Evolutionary conservation across 2,888 invertebrate genomes (phyloP).

Genomic region (Cataglyphis livida): DNA sequence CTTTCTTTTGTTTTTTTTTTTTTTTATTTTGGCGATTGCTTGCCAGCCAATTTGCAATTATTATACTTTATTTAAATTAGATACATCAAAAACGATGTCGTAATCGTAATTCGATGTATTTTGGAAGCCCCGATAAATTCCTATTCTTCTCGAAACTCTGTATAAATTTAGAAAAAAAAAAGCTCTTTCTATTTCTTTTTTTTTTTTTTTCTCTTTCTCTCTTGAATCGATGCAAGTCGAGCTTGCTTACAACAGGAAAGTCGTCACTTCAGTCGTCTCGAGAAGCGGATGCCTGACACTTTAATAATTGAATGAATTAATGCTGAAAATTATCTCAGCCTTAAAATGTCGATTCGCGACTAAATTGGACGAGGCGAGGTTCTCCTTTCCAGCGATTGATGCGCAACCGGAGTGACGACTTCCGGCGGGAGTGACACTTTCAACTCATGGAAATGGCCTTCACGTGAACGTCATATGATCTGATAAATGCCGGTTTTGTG

Average conservation of each 20-base stretch:
- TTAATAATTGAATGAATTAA: neutral
- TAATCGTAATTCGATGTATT: slow-evolving; percentile 10
- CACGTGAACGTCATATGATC: slow-evolving; percentile 8
- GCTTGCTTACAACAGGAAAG: slow-evolving; percentile 33
- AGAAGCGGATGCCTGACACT: neutral
- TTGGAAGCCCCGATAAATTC: neutral
- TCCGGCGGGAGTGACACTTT: slow-evolving; percentile 42
- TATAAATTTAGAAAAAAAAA: neutral
- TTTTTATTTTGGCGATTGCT: slow-evolving; percentile 15
- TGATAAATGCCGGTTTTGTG: slow-evolving; percentile 13
- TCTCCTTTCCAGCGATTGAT: slow-evolving; percentile 10
- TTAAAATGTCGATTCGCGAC: neutral
- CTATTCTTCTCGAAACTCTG: neutral
- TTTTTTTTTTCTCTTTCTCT: neutral
- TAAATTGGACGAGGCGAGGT: slow-evolving; percentile 15
- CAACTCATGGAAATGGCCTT: slow-evolving; percentile 44
- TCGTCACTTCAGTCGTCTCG: slow-evolving; percentile 28
- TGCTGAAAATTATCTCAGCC: neutral
- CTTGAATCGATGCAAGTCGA: slow-evolving; percentile 11
- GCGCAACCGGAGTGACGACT: slow-evolving; percentile 45
- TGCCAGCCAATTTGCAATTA: neutral
- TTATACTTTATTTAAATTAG: neutral
- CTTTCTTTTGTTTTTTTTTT: neutral
- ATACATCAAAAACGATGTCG: neutral
- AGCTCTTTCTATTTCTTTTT: neutral